Conservation (phyloP, 2,888 invertebrate species). For the Mesorhabditis sp. region DNA sequence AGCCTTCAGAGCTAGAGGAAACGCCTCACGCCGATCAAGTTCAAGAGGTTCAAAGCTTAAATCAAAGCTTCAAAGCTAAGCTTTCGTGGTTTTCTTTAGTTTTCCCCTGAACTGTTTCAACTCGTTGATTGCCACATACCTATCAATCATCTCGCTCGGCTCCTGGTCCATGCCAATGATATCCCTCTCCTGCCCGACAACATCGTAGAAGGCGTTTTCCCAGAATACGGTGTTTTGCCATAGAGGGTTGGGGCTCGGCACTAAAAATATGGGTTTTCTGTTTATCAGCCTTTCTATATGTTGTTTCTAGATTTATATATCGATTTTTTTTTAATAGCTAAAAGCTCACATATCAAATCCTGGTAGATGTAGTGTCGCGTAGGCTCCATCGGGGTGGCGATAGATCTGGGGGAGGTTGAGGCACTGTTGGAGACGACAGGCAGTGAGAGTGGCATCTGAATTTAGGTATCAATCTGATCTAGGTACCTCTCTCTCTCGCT, state of each 20-base stretch:
- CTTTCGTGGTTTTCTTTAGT: background rate
- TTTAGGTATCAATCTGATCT: background rate
- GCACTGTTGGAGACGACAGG: slow-evolving; percentile 14
- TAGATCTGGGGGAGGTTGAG: background rate
- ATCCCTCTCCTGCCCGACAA: slow-evolving; percentile 92
- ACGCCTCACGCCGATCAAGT: too few species aligned
- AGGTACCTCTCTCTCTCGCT: too few species aligned
- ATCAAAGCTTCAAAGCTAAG: background rate
- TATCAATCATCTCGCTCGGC: slow-evolving; percentile 56
- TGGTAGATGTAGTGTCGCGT: slow-evolving; percentile 47
- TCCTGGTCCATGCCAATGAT: slow-evolving; percentile 97
- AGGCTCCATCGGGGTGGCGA: slow-evolving; percentile 30
- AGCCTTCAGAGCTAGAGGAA: too few species aligned
- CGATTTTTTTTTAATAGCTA: background rate
- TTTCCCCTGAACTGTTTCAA: too few species aligned
- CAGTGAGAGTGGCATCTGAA: slow-evolving; percentile 21
- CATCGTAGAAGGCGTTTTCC: slow-evolving; percentile 97
- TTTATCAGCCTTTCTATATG: too few species aligned
- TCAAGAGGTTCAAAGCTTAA: background rate
- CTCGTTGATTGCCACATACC: too few species aligned
- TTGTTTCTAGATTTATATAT: background rate
- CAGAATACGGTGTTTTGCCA: slow-evolving; percentile 99
- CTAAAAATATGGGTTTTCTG: slow-evolving; percentile 18
- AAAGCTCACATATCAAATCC: slow-evolving; percentile 46
- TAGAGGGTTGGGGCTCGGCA: slow-evolving; percentile 60